These are phyloP conservation scores for Euphonia xanthogaster DNA, from an alignment of 2,797 vertebrate genomes.

Conservation along the genomic window DNA sequence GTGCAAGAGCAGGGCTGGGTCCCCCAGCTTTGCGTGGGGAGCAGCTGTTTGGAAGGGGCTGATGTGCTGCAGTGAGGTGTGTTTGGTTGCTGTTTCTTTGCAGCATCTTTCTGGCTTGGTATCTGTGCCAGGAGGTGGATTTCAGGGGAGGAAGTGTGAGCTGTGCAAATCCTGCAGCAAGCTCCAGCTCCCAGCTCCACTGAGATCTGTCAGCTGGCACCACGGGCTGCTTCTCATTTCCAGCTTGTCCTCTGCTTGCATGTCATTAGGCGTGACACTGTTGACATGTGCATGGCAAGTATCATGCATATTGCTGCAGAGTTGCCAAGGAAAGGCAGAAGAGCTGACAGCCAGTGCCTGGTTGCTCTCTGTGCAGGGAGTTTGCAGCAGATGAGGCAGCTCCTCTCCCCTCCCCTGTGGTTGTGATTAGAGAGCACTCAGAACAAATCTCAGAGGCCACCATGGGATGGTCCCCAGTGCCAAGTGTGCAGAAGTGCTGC, in stretches of 20 bases:
- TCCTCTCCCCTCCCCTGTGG: background rate
- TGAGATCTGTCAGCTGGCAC: slow-evolving; percentile 37
- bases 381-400: background rate
- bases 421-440: background rate
- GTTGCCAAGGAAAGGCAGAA: slow-evolving; percentile 6
- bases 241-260: slow-evolving; percentile 28
- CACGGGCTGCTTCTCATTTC: slow-evolving; percentile 3
- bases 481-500: background rate
- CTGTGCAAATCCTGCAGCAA: slow-evolving; percentile 25
- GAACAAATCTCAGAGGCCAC: background rate
- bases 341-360: slow-evolving; percentile 17
- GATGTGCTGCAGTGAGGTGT: background rate
- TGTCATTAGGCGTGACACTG: slow-evolving; percentile 1
- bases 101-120: background rate
- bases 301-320: background rate
- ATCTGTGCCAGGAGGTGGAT: background rate
- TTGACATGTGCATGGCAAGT: slow-evolving; percentile 39
- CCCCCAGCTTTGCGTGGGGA: background rate
- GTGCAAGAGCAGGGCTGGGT: background rate
- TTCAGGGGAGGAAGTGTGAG: background rate
- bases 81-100: background rate
- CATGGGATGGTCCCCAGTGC: background rate
- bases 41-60: background rate
- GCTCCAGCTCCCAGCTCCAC: background rate
- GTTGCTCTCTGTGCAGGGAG: background rate